Evolutionary conservation across 2,797 vertebrate species (phyloP).

Genomic region (Poeciliopsis gracilis): DNA sequence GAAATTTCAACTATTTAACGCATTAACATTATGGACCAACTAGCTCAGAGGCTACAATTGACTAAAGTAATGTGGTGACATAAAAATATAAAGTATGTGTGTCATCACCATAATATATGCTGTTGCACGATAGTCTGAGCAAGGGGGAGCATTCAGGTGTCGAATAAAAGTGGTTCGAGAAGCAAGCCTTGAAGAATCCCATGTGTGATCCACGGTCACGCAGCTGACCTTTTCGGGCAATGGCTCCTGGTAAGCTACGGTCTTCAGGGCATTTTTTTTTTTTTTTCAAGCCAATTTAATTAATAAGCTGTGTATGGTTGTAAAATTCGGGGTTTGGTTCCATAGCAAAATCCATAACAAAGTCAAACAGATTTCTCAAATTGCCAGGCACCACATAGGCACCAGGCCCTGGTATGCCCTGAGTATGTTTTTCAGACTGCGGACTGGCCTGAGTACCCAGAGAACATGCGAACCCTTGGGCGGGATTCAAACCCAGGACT

Average conservation of each 20-base stretch:
- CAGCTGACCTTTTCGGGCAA: neutral
- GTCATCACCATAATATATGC: neutral
- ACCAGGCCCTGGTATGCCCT: too few species aligned
- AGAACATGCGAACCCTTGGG: neutral
- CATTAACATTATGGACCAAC: neutral
- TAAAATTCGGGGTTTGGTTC: neutral
- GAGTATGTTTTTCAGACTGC: too few species aligned
- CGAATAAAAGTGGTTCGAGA: neutral
- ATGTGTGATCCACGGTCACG: neutral
- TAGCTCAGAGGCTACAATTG: neutral
- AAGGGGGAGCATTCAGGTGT: neutral
- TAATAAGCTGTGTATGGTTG: neutral
- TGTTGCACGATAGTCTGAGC: neutral
- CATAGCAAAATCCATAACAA: neutral
- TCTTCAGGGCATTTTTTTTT: neutral
- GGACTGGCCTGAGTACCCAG: neutral
- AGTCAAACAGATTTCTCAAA: too few species aligned
- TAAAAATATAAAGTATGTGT: neutral
- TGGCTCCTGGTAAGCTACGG: too few species aligned
- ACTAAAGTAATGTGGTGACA: neutral
- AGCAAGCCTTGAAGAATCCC: neutral
- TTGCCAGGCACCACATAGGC: too few species aligned
- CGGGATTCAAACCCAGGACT: neutral
- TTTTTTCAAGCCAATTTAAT: neutral
- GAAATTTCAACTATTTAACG: neutral